A percentile compares a stretch with the other conserved stretches of the same genome.
These are phyloP conservation scores for Phainopepla nitens DNA, from an alignment of 2,113 vertebrate species.

Conservation along the genomic window DNA sequence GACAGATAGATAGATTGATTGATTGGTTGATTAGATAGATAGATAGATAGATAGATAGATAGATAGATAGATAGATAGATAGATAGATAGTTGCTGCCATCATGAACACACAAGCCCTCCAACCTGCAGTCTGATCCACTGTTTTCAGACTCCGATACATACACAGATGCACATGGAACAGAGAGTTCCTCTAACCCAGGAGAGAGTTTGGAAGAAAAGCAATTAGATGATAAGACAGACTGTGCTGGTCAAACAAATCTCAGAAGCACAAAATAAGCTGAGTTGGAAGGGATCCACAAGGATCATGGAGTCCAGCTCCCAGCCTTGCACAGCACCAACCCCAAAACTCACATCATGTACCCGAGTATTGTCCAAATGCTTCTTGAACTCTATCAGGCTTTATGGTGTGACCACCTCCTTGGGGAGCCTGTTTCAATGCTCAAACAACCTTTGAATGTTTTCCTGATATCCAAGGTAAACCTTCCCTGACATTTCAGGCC, in stretches of 20 bases:
- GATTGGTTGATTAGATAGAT: neutral
- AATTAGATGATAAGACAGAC: neutral
- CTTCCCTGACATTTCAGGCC: neutral
- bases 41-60: neutral
- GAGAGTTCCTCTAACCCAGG: neutral
- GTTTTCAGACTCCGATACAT: fast-evolving
- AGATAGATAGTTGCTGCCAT: neutral
- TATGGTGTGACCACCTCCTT: neutral
- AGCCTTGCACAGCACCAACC: neutral
- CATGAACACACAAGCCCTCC: neutral
- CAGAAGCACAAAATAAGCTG: neutral
- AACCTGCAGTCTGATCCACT: neutral
- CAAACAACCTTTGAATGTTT: neutral
- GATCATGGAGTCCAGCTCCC: neutral
- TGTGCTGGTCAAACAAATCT: neutral
- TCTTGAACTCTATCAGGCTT: neutral
- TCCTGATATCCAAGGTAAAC: neutral
- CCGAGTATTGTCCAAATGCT: neutral
- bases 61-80: neutral
- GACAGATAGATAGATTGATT: neutral
- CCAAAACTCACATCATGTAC: neutral
- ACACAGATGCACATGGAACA: neutral
- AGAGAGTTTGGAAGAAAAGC: neutral
- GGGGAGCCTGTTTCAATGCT: neutral
- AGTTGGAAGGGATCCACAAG: neutral